Evolutionary conservation across 2,888 invertebrate species (phyloP).

Genomic region (Belgica antarctica): DNA sequence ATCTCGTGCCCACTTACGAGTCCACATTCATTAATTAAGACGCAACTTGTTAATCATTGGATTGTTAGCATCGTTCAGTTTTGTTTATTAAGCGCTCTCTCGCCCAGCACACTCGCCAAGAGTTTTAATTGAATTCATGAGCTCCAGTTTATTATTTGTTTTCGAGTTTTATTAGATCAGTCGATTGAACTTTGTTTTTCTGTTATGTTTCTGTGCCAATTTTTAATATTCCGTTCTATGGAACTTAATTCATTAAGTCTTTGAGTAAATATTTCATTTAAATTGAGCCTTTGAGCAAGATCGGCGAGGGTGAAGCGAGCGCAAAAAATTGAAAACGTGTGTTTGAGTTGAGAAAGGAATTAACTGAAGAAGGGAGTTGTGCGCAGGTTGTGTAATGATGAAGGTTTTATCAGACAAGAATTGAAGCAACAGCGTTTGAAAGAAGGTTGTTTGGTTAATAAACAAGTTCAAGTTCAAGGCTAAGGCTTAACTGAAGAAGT

Average conservation of each 20-base stretch:
- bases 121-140: background rate
- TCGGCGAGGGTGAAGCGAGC: no score
- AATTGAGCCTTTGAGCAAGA: background rate
- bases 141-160: background rate
- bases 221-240: background rate
- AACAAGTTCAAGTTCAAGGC: no score
- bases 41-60: background rate
- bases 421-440: no score
- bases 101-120: background rate
- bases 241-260: background rate
- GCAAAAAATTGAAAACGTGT: no score
- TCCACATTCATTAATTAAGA: constrained; percentile 56
- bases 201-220: background rate
- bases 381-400: no score
- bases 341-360: no score
- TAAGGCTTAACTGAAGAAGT: no score
- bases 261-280: background rate
- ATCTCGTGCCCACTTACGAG: constrained; percentile 96
- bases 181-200: no score
- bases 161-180: background rate
- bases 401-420: no score
- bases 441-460: no score
- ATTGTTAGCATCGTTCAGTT: background rate
- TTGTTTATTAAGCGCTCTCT: background rate
- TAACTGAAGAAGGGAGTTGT: no score